These are phyloP conservation scores for Phytoseiulus persimilis DNA, from an alignment of 2,888 invertebrate genomes.

Conservation along the genomic window DNA sequence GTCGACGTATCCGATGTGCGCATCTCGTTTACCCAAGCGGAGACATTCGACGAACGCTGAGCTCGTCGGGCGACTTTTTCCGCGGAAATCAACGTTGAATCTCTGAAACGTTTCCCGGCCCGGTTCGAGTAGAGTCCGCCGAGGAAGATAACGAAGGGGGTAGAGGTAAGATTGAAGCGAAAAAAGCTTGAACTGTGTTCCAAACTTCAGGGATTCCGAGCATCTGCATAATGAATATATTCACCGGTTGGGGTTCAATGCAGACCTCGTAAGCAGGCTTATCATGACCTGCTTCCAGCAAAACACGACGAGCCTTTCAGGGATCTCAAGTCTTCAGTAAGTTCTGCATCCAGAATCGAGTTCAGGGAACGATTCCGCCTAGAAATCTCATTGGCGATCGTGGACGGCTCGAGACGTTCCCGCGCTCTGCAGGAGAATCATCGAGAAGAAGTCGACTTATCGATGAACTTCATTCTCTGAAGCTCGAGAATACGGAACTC, in stretches of 20 bases:
- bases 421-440: no score
- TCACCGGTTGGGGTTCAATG: not conserved
- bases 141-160: not conserved
- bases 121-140: not conserved
- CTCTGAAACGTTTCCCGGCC: not conserved
- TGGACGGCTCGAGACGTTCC: no score
- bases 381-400: no score
- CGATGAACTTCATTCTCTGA: no score
- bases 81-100: not conserved
- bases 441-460: no score
- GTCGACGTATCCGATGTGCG: not conserved
- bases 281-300: not conserved
- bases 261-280: not conserved
- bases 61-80: not conserved
- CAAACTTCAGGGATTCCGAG: not conserved
- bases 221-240: slow-evolving; percentile 5
- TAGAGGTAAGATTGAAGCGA: not conserved
- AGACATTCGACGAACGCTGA: not conserved
- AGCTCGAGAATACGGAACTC: no score
- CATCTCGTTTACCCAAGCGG: not conserved
- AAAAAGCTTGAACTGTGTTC: not conserved
- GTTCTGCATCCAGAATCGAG: not conserved
- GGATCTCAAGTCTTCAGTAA: not conserved
- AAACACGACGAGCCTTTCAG: not conserved
- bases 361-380: not conserved